Percentiles rank a stretch among this genome's conserved stretches.
Conservation (phyloP, 2,888 invertebrate genomes). For the Erannis defoliaria region DNA sequence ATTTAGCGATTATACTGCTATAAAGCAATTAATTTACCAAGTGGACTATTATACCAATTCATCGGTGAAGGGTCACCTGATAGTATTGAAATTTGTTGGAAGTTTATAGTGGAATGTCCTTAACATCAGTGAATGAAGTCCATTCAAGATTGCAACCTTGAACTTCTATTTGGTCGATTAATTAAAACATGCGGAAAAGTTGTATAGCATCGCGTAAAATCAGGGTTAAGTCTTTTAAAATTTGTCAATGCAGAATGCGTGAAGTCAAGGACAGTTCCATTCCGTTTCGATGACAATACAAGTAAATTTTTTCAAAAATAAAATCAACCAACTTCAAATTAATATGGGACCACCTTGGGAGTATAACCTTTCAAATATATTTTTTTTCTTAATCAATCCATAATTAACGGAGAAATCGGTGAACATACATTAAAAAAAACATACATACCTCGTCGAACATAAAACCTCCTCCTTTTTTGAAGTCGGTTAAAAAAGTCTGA, state of each 20-base stretch:
- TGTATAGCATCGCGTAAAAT: conserved; percentile 3
- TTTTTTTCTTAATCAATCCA: no score
- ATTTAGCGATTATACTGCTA: conserved; percentile 40
- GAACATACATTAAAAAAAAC: no score
- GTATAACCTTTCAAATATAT: no score
- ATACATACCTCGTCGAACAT: no score
- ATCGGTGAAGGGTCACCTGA: conserved; percentile 27
- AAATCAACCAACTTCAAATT: no score
- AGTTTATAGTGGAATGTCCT: conserved; percentile 59
- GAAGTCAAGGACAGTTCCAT: neutral
- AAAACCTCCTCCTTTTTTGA: neutral
- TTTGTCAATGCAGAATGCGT: neutral
- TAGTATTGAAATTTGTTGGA: conserved; percentile 22
- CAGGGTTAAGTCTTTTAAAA: neutral
- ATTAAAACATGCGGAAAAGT: conserved; percentile 8
- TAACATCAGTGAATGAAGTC: conserved; percentile 42
- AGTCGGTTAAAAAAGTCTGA: neutral
- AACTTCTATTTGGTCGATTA: conserved; percentile 26
- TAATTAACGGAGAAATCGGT: no score
- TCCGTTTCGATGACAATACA: no score
- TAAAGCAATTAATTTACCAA: conserved; percentile 43
- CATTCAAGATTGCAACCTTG: conserved; percentile 24
- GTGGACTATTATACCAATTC: conserved; percentile 45
- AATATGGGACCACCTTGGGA: no score
- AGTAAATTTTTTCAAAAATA: no score